phyloP scores from a whole-genome alignment of 92 coral and sea anemone genomes.

The Meandrina meandrites region DNA sequence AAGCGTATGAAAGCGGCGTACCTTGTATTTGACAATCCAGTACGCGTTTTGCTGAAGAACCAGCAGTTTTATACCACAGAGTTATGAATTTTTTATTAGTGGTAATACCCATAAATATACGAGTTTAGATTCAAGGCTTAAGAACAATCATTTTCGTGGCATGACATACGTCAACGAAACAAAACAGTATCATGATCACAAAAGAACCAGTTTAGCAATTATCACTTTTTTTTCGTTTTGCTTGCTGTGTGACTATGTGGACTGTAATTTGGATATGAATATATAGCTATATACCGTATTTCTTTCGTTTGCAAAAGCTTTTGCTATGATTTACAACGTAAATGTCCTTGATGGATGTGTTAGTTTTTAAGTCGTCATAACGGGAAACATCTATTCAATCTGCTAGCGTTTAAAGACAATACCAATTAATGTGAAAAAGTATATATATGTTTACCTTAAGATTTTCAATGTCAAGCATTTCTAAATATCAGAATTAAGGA shows the following conservation, averaged over 20 bases:
- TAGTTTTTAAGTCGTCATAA: neutral
- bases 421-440: too few relatives aligned
- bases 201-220: neutral
- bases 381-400: neutral
- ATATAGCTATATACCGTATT: neutral
- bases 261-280: neutral
- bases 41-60: neutral
- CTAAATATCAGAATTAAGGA: too few relatives aligned
- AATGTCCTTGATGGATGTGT: too few relatives aligned
- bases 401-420: too few relatives aligned
- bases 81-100: slow-evolving; percentile 29
- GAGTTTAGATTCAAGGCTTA: neutral
- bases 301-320: neutral
- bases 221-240: neutral
- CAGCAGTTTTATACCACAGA: slow-evolving; percentile 6
- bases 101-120: slow-evolving; percentile 34
- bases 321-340: neutral
- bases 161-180: neutral
- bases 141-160: neutral
- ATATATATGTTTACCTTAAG: too few relatives aligned
- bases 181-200: neutral
- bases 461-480: too few relatives aligned
- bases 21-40: neutral
- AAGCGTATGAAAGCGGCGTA: neutral
- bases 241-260: neutral